Conservation (phyloP, 2,797 vertebrate genomes). For the Synanceia verrucosa region DNA sequence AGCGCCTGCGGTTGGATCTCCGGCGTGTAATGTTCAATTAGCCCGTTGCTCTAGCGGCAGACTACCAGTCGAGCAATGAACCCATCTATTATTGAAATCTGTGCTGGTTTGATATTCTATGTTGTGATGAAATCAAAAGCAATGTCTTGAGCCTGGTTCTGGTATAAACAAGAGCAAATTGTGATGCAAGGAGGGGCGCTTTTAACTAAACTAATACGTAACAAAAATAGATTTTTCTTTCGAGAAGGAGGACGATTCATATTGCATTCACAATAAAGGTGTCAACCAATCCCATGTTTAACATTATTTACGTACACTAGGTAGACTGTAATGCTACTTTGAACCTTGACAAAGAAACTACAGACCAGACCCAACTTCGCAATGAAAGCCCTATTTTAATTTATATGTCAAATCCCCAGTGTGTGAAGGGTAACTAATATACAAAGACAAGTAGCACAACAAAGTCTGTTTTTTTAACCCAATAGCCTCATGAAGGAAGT, state of each 20-base stretch:
- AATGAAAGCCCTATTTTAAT: too few relatives aligned
- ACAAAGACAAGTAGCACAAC: neutral
- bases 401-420: too few relatives aligned
- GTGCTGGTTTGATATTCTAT: neutral
- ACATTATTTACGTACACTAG: too few relatives aligned
- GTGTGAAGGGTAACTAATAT: too few relatives aligned
- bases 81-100: slow-evolving; percentile 34
- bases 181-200: neutral
- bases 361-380: too few relatives aligned
- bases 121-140: slow-evolving; percentile 36
- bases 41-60: slow-evolving; percentile 1
- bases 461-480: neutral
- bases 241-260: too few relatives aligned
- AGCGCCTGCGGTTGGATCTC: slow-evolving; percentile 42
- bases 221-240: too few relatives aligned
- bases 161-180: neutral
- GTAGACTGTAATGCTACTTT: too few relatives aligned
- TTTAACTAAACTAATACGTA: too few relatives aligned
- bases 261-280: too few relatives aligned
- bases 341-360: too few relatives aligned
- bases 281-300: too few relatives aligned
- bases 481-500: neutral
- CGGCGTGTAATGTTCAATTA: slow-evolving; percentile 57
- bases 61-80: slow-evolving; percentile 29
- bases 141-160: neutral